Evolutionary conservation across 2,888 invertebrate species (phyloP).

Genomic region (Anodontia alba): DNA sequence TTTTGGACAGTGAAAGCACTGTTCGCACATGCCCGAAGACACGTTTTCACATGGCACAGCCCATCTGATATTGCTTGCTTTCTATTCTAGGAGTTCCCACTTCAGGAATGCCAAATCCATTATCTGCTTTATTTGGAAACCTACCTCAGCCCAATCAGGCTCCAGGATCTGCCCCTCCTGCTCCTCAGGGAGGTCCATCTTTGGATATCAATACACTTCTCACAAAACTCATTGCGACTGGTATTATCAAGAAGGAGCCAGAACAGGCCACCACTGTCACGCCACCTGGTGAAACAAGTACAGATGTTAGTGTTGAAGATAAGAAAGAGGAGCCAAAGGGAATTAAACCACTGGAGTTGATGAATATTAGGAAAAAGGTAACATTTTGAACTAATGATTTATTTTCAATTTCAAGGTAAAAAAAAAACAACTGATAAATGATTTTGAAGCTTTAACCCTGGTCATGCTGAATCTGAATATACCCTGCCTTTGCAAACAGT

Average conservation of each 20-base stretch:
- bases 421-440: too few relatives aligned
- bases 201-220: slow-evolving; percentile 93
- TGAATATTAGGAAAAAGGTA: slow-evolving; percentile 5
- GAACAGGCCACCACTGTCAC: slow-evolving; percentile 1
- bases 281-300: not conserved
- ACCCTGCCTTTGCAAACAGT: too few relatives aligned
- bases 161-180: not conserved
- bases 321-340: not conserved
- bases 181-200: slow-evolving; percentile 46
- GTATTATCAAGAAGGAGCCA: slow-evolving; percentile 87
- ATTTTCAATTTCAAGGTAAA: too few relatives aligned
- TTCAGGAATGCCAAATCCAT: slow-evolving; percentile 30
- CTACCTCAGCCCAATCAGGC: slow-evolving; percentile 4
- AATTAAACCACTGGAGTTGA: not conserved
- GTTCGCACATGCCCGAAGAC: too few relatives aligned
- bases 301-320: not conserved
- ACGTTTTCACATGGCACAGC: too few relatives aligned
- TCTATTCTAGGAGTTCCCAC: too few relatives aligned
- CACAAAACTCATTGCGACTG: slow-evolving; percentile 93
- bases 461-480: too few relatives aligned
- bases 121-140: slow-evolving; percentile 35
- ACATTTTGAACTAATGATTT: not conserved
- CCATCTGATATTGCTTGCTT: too few relatives aligned
- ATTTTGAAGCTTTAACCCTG: too few relatives aligned
- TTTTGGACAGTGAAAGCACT: too few relatives aligned